Percentiles rank a stretch among this genome's conserved stretches.
These are phyloP conservation scores for Agrenia bidenticulata DNA, from an alignment of 2,888 invertebrate species.

Conservation along the genomic window DNA sequence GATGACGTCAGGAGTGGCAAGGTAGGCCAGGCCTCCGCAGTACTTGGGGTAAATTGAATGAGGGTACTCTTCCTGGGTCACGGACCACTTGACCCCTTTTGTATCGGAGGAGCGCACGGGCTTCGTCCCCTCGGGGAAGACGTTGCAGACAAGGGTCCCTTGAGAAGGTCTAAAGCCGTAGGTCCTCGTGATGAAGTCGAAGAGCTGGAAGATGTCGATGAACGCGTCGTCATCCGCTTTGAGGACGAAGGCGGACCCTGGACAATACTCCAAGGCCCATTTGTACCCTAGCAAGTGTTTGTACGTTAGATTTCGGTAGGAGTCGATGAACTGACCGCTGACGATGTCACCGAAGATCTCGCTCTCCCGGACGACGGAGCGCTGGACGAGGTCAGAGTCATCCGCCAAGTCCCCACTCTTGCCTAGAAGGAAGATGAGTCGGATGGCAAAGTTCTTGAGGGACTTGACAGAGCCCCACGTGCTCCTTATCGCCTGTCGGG, in stretches of 20 bases:
- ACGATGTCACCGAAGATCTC: conserved; percentile 47
- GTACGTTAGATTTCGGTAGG: conserved; percentile 53
- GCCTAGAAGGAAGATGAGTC: conserved; percentile 53
- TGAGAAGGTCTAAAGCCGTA: conserved; percentile 40
- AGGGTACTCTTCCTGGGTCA: conserved; percentile 53
- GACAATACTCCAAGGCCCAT: conserved; percentile 52
- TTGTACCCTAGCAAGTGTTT: conserved; percentile 54
- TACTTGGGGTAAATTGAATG: conserved; percentile 53
- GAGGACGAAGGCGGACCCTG: conserved; percentile 50
- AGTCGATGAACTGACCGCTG: conserved; percentile 52
- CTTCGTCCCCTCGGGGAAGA: conserved; percentile 52
- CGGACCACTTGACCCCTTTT: conserved; percentile 53
- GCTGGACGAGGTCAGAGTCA: conserved; percentile 31
- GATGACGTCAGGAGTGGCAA: conserved; percentile 53
- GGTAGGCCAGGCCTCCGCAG: conserved; percentile 54
- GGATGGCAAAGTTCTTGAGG: conserved; percentile 43
- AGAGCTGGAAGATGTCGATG: conserved; percentile 53
- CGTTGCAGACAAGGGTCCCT: conserved; percentile 50
- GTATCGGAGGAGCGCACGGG: conserved; percentile 36
- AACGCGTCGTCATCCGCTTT: conserved; percentile 54
- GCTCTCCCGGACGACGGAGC: conserved; percentile 52
- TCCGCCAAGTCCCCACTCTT: conserved; percentile 12
- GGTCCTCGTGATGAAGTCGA: conserved; percentile 49
- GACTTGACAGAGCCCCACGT: conserved; percentile 54
- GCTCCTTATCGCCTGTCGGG: conserved; percentile 54